These are phyloP conservation scores for Ctenosaura bakeri DNA, from an alignment of 2,797 vertebrate species.

Conservation along the genomic window DNA sequence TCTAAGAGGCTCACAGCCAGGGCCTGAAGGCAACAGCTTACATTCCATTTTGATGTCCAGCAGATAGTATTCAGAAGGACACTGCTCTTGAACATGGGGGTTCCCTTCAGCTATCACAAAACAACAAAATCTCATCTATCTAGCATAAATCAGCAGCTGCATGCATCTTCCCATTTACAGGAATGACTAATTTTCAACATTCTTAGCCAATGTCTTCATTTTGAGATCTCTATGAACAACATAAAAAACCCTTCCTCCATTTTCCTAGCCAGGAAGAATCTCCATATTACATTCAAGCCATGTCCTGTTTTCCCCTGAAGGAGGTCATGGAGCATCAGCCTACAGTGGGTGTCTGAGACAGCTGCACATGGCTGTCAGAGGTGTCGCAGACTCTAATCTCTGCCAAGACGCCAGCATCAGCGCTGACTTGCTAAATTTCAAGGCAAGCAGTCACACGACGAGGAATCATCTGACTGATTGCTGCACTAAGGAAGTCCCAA, in stretches of 20 bases:
- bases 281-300: too few species aligned
- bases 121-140: neutral
- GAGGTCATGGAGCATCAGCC: neutral
- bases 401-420: neutral
- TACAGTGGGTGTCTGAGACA: constrained; percentile 28
- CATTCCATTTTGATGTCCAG: neutral
- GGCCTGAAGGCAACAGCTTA: neutral
- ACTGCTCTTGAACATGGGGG: neutral
- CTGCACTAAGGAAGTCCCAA: constrained; percentile 28
- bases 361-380: neutral
- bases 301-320: neutral
- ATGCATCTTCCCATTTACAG: neutral
- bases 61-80: neutral
- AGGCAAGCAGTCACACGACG: neutral
- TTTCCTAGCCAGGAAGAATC: neutral
- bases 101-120: neutral
- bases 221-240: neutral
- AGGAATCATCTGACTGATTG: constrained; percentile 57
- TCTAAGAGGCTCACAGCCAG: neutral
- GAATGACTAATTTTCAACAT: neutral
- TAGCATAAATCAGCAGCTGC: neutral
- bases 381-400: neutral
- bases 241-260: too few species aligned
- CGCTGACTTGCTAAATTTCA: constrained; percentile 36
- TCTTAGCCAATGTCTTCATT: neutral